phyloP scores from a whole-genome alignment of 2,888 invertebrate genomes.

The Malachius bipustulatus region DNA sequence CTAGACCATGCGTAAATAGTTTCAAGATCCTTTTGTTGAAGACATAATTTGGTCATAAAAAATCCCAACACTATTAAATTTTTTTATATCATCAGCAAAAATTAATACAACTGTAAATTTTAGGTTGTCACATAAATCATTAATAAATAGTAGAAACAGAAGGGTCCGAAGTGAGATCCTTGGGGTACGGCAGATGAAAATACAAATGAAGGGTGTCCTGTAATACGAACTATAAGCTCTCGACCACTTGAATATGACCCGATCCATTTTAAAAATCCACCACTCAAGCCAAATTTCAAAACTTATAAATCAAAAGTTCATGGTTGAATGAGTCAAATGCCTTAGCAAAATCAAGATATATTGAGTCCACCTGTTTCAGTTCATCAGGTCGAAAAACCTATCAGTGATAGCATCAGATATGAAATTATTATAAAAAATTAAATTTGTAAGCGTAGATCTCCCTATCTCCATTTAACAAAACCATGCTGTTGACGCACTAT shows the following conservation, averaged over 20 bases:
- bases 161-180: slow-evolving; percentile 2
- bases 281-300: slow-evolving; percentile 7
- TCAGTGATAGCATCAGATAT: slow-evolving; percentile 4
- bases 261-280: slow-evolving; percentile 5
- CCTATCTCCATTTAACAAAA: no score
- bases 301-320: slow-evolving; percentile 6
- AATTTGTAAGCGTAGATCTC: slow-evolving; percentile 1
- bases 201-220: not conserved
- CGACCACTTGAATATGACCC: slow-evolving; percentile 2
- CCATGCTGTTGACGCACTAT: slow-evolving; percentile 5
- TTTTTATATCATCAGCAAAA: slow-evolving; percentile 5
- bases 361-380: slow-evolving; percentile 1
- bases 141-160: slow-evolving; percentile 5
- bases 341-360: slow-evolving; percentile 6
- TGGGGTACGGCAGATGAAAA: slow-evolving; percentile 5
- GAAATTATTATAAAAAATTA: slow-evolving; percentile 5
- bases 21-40: slow-evolving; percentile 6
- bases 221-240: slow-evolving; percentile 6
- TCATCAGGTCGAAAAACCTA: not conserved
- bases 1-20: no score
- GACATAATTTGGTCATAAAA: slow-evolving; percentile 6
- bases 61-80: not conserved
- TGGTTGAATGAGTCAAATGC: slow-evolving; percentile 6
- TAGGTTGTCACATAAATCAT: slow-evolving; percentile 4
- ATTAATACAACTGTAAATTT: slow-evolving; percentile 4